Base-by-base conservation (phyloP, 2,888 invertebrate species). In the Blastobasis lacticolella region DNA sequence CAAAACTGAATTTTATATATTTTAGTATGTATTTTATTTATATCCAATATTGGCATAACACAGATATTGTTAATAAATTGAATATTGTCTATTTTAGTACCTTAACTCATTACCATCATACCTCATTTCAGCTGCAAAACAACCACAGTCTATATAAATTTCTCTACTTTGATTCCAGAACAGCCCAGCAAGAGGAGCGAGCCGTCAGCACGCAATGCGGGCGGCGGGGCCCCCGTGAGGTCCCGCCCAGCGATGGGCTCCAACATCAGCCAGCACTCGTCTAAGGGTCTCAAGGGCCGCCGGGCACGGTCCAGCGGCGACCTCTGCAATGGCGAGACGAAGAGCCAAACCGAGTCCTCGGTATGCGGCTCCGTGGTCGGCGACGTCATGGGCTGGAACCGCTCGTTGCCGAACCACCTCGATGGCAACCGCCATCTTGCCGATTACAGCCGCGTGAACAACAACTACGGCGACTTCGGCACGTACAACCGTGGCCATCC, bases 231-330 rank as follows among this genome's bases (percentile, higher is more conserved):
- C 84, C 75, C 66, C 71, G 57, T 86, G 74, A 84, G 84, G 82
- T 82, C 80, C 82, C 84, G 82, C 84, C 84, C 71, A 71, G 90
- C 80, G 68, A 94, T 94, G 94, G 94, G 94, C 75, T 93, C 94
- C 56, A 94, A 94, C 89, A 91, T 94, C 72, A 93, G 94, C 88
- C 91, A 94, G 59, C 93, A 93, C 78, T 92, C 92, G 69, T 90
- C 91, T 66, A 93, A 94, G 70, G 91, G 93, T 62, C 90, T 93
- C 48, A 91, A 92, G 53, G 93, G 93, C 56, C 90, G 94, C 56
- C 85, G 94, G 59, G 93, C 93, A 42, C 91, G 93, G 62, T 94
- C 93, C 57, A 93, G 93, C 63, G 93, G 94, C 45, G 93, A 93
- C 77, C 91, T 94, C 45, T 93, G 93, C 87, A 93, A 93, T 81